Base-by-base conservation (phyloP, 1,140 invertebrate species). In the Acromyrmex charruanus region DNA sequence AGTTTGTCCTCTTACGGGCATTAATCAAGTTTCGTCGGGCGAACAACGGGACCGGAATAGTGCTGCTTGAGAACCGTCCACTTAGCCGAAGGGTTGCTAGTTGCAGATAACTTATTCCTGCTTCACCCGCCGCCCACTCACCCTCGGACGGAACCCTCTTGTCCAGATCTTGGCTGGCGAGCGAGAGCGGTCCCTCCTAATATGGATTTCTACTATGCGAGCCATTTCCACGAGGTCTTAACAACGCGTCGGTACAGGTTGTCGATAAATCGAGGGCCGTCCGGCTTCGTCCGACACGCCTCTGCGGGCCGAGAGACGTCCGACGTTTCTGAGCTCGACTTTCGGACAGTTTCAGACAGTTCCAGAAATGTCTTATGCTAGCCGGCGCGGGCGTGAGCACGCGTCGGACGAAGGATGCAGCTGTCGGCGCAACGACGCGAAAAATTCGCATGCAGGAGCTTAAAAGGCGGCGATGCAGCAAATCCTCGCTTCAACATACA, bases 21-120 rank as follows among this genome's bases (percentile, higher is more conserved):
- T 79, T 77, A 85, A 79, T 85, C 82, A 79, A 77, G 85, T 85
- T 84, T 85, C 85, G 68, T 71, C 35, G 55, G 49, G 39, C 74
- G 88, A 87, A 87, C 88, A 89, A 90, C 88, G 81, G 86, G 66
- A 63, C 55, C 63, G 89, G 88, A 90, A 91, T 90, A 88, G 89
- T 88, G 82, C 85, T 71, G 89, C 90, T 91, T 95, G 94, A 94
- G 93, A 94, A 94, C 93, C 93, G 89, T 91, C 90, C 91, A 93
- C 90, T 94, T 92, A 92, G 92, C 87, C 86, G 92, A 94, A 94
- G 94, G 94, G 94, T 95, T 94, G 93, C 91, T 94, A 94, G 93
- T 94, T 93, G 93, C 87, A 93, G 94, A 95, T 95, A 95, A 95
- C 94, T 95, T 95, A 95, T 95, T 94, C 93, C 90, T 87, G 87